Base-by-base conservation (phyloP, 2,888 invertebrate genomes). In the Neria commutata region DNA sequence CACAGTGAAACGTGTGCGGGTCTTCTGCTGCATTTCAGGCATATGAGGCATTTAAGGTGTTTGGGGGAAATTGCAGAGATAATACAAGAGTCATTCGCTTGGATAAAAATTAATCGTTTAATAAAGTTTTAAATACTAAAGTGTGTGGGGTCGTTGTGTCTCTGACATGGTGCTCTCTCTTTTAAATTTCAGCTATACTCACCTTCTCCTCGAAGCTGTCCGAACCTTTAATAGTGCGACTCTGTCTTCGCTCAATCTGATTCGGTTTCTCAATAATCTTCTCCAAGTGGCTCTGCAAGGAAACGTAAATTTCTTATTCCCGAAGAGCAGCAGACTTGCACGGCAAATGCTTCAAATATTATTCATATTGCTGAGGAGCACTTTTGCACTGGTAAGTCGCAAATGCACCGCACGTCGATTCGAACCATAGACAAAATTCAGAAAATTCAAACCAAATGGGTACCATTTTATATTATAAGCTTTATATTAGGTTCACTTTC, bases 221-320 rank as follows among this genome's bases (percentile, higher is more conserved):
- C 73, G 88, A 87, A 65, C 87, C 86, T 63, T 86, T 86, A 64
- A 89, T 87, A 74, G 73, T 71, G 3, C 77, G 77, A 61, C 57
- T 65, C 58, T 73, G 78, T 40, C 84, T 80, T 52, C 84, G 77
- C 17, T 72, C 68, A 34, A 62, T 79, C 67, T 77, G 61, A 85
- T 87, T 89, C 0, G 93, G 92, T 67, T 93, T 86, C 80, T 94
- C 93, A 59, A 94, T 87, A 76, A 95, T 94, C 73, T 91, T 90
- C 76, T 93, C 92, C 67, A 94, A 83, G 77, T 93, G 93, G 75
- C 90, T 92, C 93, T 94, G 84, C 49, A 76, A 72, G 47, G 19
- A 34, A 33, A 58, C 61, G 56, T 17, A n/a, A n/a, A n/a, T n/a
- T n/a, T n/a, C n/a, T n/a, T n/a, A n/a, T n/a, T n/a, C n/a, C n/a